A percentile compares a stretch with the other conserved stretches of the same genome.
phyloP scores from a whole-genome alignment of 2,797 vertebrate genomes.

The Aplochiton taeniatus region DNA sequence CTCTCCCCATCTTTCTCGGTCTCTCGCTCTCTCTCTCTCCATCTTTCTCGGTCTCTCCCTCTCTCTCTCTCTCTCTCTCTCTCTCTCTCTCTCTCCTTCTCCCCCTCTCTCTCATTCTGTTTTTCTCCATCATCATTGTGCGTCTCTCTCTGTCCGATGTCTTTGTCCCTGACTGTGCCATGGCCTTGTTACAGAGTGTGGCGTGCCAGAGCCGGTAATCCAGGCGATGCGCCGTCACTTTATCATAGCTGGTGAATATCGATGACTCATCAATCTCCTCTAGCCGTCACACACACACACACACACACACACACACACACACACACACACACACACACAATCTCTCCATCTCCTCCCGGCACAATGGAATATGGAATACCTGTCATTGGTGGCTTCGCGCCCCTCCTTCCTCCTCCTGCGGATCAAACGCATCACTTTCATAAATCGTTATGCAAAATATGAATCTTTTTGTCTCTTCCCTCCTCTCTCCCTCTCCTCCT shows the following conservation, averaged over 20 bases:
- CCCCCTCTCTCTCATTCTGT: conserved; percentile 14
- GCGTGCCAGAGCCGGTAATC: conserved; percentile 24
- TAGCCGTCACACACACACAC: too few relatives aligned
- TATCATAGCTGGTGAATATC: conserved; percentile 40
- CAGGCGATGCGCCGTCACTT: conserved; percentile 29
- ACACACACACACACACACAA: too few relatives aligned
- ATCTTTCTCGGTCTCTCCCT: conserved; percentile 12
- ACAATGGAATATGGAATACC: conserved; percentile 32
- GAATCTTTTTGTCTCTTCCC: conserved; percentile 29
- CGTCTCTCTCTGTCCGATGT: conserved; percentile 14
- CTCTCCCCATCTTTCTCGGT: conserved; percentile 4
- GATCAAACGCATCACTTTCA: conserved; percentile 19
- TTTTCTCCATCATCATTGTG: conserved; percentile 8
- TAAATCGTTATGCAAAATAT: conserved; percentile 44
- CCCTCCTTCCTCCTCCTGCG: conserved; percentile 17
- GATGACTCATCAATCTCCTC: conserved; percentile 40
- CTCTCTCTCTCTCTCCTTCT: conserved; percentile 3
- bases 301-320: too few relatives aligned
- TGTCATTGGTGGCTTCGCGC: conserved; percentile 27
- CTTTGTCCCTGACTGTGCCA: conserved; percentile 11
- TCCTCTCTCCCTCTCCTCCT: conserved; percentile 15
- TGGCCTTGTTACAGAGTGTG: conserved; percentile 21
- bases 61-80: conserved; percentile 3
- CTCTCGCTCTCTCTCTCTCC: neutral
- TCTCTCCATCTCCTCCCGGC: conserved; percentile 38